Conservation (phyloP, 1,140 invertebrate genomes). For the Anthonomus grandis region DNA sequence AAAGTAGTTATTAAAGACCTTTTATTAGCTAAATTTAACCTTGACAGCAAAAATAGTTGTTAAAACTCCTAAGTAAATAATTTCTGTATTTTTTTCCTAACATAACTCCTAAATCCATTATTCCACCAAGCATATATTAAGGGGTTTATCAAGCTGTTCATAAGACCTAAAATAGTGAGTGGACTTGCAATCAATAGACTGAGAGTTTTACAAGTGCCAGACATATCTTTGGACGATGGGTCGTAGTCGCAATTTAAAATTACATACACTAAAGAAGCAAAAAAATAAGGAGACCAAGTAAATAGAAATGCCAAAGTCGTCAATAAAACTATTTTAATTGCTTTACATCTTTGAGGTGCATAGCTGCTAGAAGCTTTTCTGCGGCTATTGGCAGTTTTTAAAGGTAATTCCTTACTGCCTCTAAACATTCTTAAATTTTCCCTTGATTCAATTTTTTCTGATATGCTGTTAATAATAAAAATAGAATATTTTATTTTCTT, state of each 20-base stretch:
- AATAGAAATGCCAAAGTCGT: slow-evolving; percentile 55
- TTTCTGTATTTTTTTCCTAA: slow-evolving; percentile 36
- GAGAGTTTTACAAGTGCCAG: slow-evolving; percentile 49
- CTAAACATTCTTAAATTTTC: slow-evolving; percentile 36
- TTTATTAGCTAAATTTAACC: too few species aligned
- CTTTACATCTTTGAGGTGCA: slow-evolving; percentile 53
- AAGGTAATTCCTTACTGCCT: slow-evolving; percentile 24
- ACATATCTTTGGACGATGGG: slow-evolving; percentile 47
- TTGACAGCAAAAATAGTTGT: too few species aligned
- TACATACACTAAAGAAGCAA: slow-evolving; percentile 52
- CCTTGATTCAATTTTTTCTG: slow-evolving; percentile 13
- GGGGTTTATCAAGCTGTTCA: slow-evolving; percentile 67
- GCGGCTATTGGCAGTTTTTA: not conserved
- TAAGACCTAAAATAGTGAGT: slow-evolving; percentile 57
- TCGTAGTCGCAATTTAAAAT: slow-evolving; percentile 52
- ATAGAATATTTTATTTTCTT: slow-evolving; percentile 41
- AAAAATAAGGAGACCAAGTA: slow-evolving; percentile 52
- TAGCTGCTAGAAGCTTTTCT: slow-evolving; percentile 27
- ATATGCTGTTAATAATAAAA: slow-evolving; percentile 16
- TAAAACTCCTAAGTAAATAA: too few species aligned
- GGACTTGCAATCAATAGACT: slow-evolving; percentile 52
- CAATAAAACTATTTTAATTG: slow-evolving; percentile 56
- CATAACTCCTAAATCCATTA: slow-evolving; percentile 55
- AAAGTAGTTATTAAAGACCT: too few species aligned
- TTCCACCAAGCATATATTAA: slow-evolving; percentile 72